Percentiles rank a stretch among this genome's conserved stretches.
Evolutionary conservation across 1,140 invertebrate genomes (phyloP).

Genomic region (Heliconius himera): DNA sequence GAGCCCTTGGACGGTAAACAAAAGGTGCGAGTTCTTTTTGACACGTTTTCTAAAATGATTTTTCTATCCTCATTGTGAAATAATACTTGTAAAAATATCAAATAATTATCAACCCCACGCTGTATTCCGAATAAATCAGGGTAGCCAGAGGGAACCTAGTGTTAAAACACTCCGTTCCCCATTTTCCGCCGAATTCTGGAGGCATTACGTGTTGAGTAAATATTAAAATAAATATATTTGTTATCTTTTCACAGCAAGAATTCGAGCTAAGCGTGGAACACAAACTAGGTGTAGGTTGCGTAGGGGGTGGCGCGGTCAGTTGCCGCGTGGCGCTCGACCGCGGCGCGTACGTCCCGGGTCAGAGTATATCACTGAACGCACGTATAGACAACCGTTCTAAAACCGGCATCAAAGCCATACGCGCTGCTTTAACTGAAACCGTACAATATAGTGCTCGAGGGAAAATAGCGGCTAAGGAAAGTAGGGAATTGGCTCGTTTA

Average conservation of each 20-base stretch:
- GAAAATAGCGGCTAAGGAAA: constrained; percentile 93
- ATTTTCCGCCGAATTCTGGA: too few species aligned
- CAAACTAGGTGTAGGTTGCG: constrained; percentile 92
- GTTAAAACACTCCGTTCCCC: too few species aligned
- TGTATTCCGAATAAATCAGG: too few species aligned
- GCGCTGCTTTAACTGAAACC: constrained; percentile 92
- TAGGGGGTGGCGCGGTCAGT: constrained; percentile 90
- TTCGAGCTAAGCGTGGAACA: constrained; percentile 95
- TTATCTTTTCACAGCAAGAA: constrained; percentile 88
- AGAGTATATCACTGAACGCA: constrained; percentile 93
- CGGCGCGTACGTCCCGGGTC: constrained; percentile 96
- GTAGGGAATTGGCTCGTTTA: constrained; percentile 91
- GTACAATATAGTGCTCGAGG: constrained; percentile 94
- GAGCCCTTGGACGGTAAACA: too few species aligned
- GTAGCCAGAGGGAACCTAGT: too few species aligned
- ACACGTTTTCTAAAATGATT: too few species aligned
- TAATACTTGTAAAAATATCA: too few species aligned
- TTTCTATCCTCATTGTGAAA: too few species aligned
- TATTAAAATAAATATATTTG: neutral
- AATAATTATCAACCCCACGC: too few species aligned
- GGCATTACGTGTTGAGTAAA: too few species aligned
- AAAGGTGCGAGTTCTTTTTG: too few species aligned
- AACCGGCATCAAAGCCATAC: constrained; percentile 88
- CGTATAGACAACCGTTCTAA: constrained; percentile 93
- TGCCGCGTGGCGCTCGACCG: constrained; percentile 93